phyloP scores from a whole-genome alignment of 2,797 vertebrate species.

The Oreochromis mossambicus region DNA sequence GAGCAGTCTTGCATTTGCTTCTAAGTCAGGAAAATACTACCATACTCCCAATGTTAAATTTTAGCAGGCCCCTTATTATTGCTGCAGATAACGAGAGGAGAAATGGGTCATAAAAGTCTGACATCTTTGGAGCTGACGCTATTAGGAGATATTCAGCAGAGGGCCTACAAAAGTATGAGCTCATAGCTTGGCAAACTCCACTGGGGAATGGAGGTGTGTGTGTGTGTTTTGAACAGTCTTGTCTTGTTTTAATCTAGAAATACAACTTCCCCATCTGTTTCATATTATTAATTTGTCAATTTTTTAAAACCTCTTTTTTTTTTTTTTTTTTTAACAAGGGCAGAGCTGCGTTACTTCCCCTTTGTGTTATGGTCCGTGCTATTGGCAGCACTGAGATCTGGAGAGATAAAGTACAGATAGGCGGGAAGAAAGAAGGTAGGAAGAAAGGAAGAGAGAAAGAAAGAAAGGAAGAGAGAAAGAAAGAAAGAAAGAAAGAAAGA shows the following conservation, averaged over 20 bases:
- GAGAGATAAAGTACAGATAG: constrained; percentile 15
- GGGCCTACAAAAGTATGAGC: constrained; percentile 59
- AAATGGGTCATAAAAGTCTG: constrained; percentile 60
- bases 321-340: constrained; percentile 66
- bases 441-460: neutral
- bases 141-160: constrained; percentile 71
- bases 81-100: constrained; percentile 65
- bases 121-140: constrained; percentile 65
- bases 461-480: neutral
- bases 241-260: constrained; percentile 68
- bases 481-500: neutral
- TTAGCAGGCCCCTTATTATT: constrained; percentile 51
- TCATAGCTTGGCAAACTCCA: constrained; percentile 61
- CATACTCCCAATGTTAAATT: constrained; percentile 46
- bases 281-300: constrained; percentile 62
- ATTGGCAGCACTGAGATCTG: constrained; percentile 26
- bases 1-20: neutral
- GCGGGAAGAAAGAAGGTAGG: neutral
- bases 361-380: constrained; percentile 57
- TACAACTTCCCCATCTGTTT: constrained; percentile 72
- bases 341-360: constrained; percentile 45
- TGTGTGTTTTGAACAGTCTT: constrained; percentile 33
- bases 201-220: neutral
- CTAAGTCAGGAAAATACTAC: constrained; percentile 42
- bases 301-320: neutral